These are phyloP conservation scores for Rana temporaria DNA, from an alignment of 2,113 vertebrate species.

Conservation along the genomic window DNA sequence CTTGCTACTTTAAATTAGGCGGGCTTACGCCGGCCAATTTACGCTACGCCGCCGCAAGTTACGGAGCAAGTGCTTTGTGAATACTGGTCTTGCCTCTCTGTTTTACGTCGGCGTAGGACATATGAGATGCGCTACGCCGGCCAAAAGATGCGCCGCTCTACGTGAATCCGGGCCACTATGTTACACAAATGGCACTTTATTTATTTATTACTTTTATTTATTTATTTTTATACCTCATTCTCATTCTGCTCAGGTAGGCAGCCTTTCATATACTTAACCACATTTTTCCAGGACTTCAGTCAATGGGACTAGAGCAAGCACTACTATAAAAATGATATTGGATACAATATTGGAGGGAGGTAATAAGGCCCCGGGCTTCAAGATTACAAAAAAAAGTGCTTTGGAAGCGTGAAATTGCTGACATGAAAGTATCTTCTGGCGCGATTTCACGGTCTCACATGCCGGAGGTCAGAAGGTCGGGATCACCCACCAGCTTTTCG, in stretches of 20 bases:
- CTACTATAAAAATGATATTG: slow-evolving; percentile 4
- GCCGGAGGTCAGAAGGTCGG: slow-evolving; percentile 7
- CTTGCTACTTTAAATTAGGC: too few relatives aligned
- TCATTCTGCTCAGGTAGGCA: background rate
- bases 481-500: slow-evolving; percentile 20
- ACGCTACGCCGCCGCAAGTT: too few relatives aligned
- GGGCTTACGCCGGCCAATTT: too few relatives aligned
- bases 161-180: too few relatives aligned
- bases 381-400: background rate
- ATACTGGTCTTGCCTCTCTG: too few relatives aligned
- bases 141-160: too few relatives aligned
- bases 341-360: background rate
- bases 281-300: background rate
- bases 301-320: background rate
- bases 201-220: too few relatives aligned
- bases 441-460: slow-evolving; percentile 9
- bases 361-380: background rate
- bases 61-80: too few relatives aligned
- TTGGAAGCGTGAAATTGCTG: slow-evolving; percentile 14
- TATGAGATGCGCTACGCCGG: too few relatives aligned
- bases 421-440: slow-evolving; percentile 29
- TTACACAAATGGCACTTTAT: too few relatives aligned
- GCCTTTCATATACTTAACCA: background rate
- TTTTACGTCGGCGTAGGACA: too few relatives aligned
- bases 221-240: background rate